A percentile compares a stretch with the other conserved stretches of the same genome.
phyloP scores from a whole-genome alignment of 2,797 vertebrate genomes.

The Sebastolobus altivelis region DNA sequence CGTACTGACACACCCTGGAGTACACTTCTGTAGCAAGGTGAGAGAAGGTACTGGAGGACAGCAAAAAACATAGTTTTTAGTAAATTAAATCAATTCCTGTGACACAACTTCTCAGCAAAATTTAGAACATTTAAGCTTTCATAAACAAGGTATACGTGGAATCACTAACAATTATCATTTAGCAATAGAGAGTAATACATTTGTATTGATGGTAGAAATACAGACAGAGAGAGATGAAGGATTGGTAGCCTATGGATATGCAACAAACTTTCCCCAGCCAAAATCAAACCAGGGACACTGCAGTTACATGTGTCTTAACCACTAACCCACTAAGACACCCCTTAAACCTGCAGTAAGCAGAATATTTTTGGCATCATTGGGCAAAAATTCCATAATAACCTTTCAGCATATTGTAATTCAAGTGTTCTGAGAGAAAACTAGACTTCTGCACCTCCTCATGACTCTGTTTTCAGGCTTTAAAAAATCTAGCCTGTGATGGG shows the following conservation, averaged over 20 bases:
- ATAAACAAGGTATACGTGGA: too few species aligned
- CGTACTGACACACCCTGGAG: not conserved
- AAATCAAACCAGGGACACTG: not conserved
- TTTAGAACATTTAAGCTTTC: not conserved
- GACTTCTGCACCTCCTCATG: too few species aligned
- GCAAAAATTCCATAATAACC: too few species aligned
- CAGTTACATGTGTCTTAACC: not conserved
- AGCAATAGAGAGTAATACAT: not conserved
- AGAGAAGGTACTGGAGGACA: not conserved
- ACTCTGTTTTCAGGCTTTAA: too few species aligned
- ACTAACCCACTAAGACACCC: too few species aligned
- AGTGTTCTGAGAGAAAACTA: too few species aligned
- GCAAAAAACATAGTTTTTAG: not conserved
- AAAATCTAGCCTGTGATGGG: too few species aligned
- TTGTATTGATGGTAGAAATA: not conserved
- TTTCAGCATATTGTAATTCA: too few species aligned
- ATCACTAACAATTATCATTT: not conserved
- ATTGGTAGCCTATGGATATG: not conserved
- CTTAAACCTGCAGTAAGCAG: fast-evolving
- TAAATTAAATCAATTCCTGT: not conserved
- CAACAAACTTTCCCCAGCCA: not conserved
- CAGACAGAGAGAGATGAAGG: not conserved
- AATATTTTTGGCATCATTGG: too few species aligned
- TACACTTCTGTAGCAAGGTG: not conserved
- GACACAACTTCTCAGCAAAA: not conserved